Conservation (phyloP, 2,113 vertebrate species). For the Chinchilla lanigera region DNA sequence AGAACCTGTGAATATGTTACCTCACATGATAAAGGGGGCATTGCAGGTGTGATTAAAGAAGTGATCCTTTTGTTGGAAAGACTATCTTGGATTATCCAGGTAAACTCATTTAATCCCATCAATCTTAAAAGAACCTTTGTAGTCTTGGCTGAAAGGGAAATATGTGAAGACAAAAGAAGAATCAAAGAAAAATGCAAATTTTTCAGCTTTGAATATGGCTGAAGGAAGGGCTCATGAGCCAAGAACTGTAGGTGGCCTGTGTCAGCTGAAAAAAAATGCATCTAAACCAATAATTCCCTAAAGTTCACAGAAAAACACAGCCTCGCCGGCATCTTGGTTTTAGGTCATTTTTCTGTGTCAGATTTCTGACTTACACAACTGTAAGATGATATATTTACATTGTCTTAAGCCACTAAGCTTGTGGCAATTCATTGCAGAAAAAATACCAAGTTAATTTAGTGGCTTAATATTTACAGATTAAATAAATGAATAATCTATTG, state of each 20-base stretch:
- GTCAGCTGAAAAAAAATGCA: neutral
- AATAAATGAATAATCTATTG: neutral
- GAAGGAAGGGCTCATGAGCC: neutral
- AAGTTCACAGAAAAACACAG: neutral
- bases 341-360: neutral
- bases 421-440: neutral
- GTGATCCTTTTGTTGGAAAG: neutral
- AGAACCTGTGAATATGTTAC: neutral
- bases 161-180: neutral
- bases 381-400: neutral
- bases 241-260: neutral
- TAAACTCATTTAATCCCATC: neutral
- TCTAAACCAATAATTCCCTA: neutral
- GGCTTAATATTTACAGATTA: neutral
- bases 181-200: neutral
- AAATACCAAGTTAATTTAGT: conserved; percentile 12
- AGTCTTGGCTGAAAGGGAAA: neutral
- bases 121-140: neutral
- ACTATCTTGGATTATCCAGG: neutral
- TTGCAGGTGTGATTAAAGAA: neutral
- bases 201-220: neutral
- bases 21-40: neutral
- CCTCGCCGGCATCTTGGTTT: neutral
- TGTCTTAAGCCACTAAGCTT: neutral
- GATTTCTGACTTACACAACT: neutral